Evolutionary conservation across 2,113 vertebrate species (phyloP).

Genomic region (Pithys albifrons): DNA sequence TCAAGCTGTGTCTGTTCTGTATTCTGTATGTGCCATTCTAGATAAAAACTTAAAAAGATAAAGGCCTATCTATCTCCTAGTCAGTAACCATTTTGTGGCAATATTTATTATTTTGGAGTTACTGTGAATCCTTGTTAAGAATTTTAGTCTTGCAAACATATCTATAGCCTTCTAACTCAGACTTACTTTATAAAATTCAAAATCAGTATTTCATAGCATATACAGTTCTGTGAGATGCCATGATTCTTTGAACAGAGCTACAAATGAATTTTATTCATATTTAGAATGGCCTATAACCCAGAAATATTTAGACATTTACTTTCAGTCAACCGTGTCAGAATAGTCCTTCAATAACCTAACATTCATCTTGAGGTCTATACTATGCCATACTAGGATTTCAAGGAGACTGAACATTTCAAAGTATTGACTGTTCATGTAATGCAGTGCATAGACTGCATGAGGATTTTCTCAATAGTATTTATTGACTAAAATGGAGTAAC

Average conservation of each 20-base stretch:
- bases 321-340: not conserved
- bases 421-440: not conserved
- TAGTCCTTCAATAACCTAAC: not conserved
- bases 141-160: not conserved
- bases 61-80: not conserved
- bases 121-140: not conserved
- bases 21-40: not conserved
- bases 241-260: not conserved
- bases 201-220: not conserved
- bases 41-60: slow-evolving; percentile 31
- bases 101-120: slow-evolving; percentile 9
- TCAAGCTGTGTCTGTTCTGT: not conserved
- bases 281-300: not conserved
- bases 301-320: not conserved
- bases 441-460: not conserved
- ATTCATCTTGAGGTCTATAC: not conserved
- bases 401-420: not conserved
- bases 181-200: not conserved
- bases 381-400: not conserved
- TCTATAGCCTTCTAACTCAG: not conserved
- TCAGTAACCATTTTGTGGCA: not conserved
- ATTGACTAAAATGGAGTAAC: not conserved
- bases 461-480: not conserved
- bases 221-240: not conserved
- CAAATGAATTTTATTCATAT: not conserved